Evolutionary conservation across 1,140 invertebrate genomes (phyloP), one percentile per base, ranked within the genome.

Genomic region (Halotydeus destructor): DNA sequence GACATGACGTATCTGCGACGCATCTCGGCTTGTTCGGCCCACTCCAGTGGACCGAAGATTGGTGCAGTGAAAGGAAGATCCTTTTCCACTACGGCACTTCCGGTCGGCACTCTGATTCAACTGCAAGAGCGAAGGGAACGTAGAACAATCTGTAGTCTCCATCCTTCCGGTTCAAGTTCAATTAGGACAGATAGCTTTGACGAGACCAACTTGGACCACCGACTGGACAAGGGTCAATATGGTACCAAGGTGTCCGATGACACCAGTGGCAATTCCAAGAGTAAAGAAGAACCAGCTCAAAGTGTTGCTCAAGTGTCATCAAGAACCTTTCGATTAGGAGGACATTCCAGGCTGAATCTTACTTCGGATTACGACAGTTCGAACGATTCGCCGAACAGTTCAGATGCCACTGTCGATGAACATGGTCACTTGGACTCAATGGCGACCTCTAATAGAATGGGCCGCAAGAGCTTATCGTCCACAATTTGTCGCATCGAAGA

Each of bases 311-410:
- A 5, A 16, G 11, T 3, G 16, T 32, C 12, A 25, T 9, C 23
- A 25, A 39, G 28, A 21, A n/a, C 21, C n/a, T n/a, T n/a, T n/a
- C n/a, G n/a, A n/a, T n/a, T n/a, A n/a, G n/a, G n/a, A n/a, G 33
- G 19, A 11, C 11, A 32, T 41, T 22, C 32, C 22, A 8, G 16
- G 26, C 11, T 43, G 19, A 35, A 58, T 47, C 55, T 60, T 27
- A 62, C 60, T 5, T 63, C 62, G 3, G 62, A 64, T 46, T 64
- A 64, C 44, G 62, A 64, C 48, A 62, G 58, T 49, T 45, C 43
- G 23, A 62, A 56, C 47, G 62, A 64, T 47, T 63, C 60, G 9
- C 61, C 61, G 1, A 61, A 57, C 45, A 60, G 55, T 46, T 63
- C 60, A 23, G 53, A 54, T 23, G 47, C 46, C 2, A 52, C 45